Percentiles rank a stretch among this genome's conserved stretches.
Conservation (phyloP, 1,140 invertebrate species). For the Nixonia krombeini region DNA sequence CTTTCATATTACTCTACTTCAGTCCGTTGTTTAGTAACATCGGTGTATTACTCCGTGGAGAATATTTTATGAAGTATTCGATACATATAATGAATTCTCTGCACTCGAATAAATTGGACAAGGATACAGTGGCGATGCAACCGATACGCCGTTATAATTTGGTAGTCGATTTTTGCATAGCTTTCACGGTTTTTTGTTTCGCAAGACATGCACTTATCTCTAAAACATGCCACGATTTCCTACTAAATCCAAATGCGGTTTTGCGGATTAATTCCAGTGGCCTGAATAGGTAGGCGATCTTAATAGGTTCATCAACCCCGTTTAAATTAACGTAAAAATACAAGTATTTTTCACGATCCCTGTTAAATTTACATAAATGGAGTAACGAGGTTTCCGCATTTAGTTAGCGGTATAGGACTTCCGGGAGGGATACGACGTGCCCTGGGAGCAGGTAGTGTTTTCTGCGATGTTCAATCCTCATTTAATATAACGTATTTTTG, state of each 20-base stretch:
- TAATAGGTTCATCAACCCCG: too few species aligned
- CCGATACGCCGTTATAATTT: too few species aligned
- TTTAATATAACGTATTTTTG: slow-evolving; percentile 21
- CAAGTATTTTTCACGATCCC: slow-evolving; percentile 1
- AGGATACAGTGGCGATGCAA: too few species aligned
- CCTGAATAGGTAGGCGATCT: neutral
- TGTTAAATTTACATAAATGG: neutral
- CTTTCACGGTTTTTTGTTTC: too few species aligned
- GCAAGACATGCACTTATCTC: neutral
- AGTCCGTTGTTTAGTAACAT: too few species aligned
- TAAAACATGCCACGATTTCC: neutral
- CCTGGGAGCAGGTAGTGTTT: slow-evolving; percentile 15
- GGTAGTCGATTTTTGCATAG: too few species aligned
- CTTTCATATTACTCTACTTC: too few species aligned
- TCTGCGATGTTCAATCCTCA: slow-evolving; percentile 10
- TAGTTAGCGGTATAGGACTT: neutral
- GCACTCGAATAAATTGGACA: too few species aligned
- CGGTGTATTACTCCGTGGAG: too few species aligned
- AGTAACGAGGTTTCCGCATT: slow-evolving; percentile 11
- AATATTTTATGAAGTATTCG: too few species aligned
- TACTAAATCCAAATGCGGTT: too few species aligned
- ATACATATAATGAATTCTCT: too few species aligned
- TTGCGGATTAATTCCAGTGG: neutral
- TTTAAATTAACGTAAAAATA: slow-evolving; percentile 3
- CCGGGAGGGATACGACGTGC: slow-evolving; percentile 2